Percentiles rank a stretch among this genome's conserved stretches.
Evolutionary conservation across 2,797 vertebrate species (phyloP).

Genomic region (Prionace glauca): DNA sequence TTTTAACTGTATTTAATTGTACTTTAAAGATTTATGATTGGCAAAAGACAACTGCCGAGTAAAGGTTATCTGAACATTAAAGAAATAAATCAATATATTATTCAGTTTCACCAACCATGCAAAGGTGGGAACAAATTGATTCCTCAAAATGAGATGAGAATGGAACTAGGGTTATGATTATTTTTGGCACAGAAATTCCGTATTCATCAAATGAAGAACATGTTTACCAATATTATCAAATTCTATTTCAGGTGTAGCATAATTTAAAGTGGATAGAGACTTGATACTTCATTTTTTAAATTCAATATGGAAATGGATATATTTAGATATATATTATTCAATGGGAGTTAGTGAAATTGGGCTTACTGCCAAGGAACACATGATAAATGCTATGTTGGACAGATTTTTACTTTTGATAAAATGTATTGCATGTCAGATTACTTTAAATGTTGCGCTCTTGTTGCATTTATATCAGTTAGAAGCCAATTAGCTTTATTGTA

Average conservation of each 20-base stretch:
- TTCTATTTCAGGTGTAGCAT: neutral
- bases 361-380: neutral
- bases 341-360: neutral
- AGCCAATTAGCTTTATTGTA: neutral
- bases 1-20: conserved; percentile 10
- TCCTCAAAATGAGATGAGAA: neutral
- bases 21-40: neutral
- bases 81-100: neutral
- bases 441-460: neutral
- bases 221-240: neutral
- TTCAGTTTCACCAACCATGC: neutral
- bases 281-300: neutral
- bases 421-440: neutral
- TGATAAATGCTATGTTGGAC: neutral
- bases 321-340: neutral
- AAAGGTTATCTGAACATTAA: neutral
- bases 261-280: neutral
- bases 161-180: neutral
- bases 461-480: neutral
- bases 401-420: neutral
- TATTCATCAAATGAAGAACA: neutral
- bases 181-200: neutral
- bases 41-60: neutral
- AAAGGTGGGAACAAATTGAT: neutral
- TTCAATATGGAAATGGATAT: neutral